phyloP scores from a whole-genome alignment of 2,888 invertebrate species.

The Aleiodes leptofemur region DNA sequence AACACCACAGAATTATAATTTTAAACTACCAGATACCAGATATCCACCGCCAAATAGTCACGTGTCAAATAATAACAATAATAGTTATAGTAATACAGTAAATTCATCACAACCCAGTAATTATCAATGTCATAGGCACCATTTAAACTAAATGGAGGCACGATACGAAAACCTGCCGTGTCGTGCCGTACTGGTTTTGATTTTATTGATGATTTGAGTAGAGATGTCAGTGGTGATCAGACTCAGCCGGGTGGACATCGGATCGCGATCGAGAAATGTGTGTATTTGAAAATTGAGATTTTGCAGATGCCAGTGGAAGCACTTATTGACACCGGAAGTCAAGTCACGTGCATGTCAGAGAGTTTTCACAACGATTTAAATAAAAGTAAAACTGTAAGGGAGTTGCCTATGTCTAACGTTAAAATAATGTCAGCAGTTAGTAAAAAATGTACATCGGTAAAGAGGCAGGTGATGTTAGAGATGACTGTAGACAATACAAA shows the following conservation, averaged over 20 bases:
- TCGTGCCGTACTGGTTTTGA: constrained; percentile 27
- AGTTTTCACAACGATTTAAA: constrained; percentile 29
- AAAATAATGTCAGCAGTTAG: constrained; percentile 34
- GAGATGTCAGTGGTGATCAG: constrained; percentile 21
- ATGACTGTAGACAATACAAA: not conserved
- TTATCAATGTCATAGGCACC: not conserved
- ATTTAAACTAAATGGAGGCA: constrained; percentile 38
- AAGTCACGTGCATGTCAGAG: constrained; percentile 43
- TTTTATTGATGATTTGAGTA: constrained; percentile 30
- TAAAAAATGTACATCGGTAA: constrained; percentile 41
- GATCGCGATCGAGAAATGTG: not conserved
- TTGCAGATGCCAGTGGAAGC: not conserved
- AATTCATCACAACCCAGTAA: constrained; percentile 1
- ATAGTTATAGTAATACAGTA: not conserved
- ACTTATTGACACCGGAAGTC: constrained; percentile 40
- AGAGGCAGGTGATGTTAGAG: constrained; percentile 36
- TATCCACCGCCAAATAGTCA: not conserved
- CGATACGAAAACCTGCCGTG: constrained; percentile 29
- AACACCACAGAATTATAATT: too few species aligned
- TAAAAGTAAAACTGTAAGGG: not conserved
- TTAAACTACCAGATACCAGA: too few species aligned
- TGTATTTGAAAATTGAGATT: not conserved
- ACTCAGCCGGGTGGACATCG: not conserved
- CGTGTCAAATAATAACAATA: too few species aligned
- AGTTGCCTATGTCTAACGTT: constrained; percentile 40